Percentiles rank a stretch among this genome's conserved stretches.
These are phyloP conservation scores for Corydoras sp. DNA, from an alignment of 2,113 vertebrate genomes.

Conservation along the genomic window DNA sequence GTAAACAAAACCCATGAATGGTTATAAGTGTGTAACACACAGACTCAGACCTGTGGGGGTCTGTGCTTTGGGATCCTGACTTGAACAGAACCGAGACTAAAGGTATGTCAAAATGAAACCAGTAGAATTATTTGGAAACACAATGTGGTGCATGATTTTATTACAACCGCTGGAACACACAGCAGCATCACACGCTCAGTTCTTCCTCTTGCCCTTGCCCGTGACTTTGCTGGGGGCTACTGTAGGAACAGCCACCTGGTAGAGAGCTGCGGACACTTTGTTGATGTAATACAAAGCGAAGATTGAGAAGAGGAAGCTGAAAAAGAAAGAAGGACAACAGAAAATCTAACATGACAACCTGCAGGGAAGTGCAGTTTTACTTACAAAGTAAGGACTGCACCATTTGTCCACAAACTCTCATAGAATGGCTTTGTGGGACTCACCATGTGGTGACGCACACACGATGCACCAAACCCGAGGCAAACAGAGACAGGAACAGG, in stretches of 20 bases:
- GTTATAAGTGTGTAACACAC: too few relatives aligned
- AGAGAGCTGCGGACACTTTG: conserved; percentile 89
- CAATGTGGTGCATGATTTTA: not conserved
- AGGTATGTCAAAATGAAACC: not conserved
- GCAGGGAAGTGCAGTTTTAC: too few relatives aligned
- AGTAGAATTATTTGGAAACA: not conserved
- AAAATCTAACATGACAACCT: too few relatives aligned
- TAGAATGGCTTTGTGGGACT: conserved; percentile 39
- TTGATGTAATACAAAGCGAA: conserved; percentile 91
- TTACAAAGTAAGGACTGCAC: too few relatives aligned
- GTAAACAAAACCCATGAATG: not conserved
- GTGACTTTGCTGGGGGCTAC: conserved; percentile 70
- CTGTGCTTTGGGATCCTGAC: too few relatives aligned
- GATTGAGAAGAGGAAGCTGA: conserved; percentile 92
- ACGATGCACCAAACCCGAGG: conserved; percentile 88
- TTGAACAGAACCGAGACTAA: conserved; percentile 17
- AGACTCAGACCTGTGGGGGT: too few relatives aligned
- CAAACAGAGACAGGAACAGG: conserved; percentile 82
- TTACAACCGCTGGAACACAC: not conserved
- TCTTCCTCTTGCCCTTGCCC: conserved; percentile 89
- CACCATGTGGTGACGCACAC: conserved; percentile 97
- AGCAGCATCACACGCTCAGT: conserved; percentile 55
- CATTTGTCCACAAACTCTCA: not conserved
- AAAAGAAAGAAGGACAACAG: not conserved
- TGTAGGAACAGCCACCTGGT: conserved; percentile 70